Conservation (phyloP, 2,888 invertebrate species). For the Melieria picta region DNA sequence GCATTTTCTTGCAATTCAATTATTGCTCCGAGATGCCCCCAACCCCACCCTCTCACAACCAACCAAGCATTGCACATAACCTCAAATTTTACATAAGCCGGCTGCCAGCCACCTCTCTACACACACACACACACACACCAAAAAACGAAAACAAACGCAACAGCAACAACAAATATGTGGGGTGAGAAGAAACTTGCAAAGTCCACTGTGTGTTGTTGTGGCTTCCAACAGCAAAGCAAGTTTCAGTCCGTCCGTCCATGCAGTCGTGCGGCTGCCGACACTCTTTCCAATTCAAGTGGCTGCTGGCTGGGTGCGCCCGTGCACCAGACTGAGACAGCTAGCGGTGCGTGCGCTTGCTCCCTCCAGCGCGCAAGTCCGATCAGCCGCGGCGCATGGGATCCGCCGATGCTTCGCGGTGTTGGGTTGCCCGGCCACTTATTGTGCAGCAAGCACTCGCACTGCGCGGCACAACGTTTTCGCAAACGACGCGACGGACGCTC, state of each 20-base stretch:
- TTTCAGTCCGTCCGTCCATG: no score
- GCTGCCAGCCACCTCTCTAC: background rate
- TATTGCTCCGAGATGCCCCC: background rate
- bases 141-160: background rate
- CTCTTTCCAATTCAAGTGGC: no score
- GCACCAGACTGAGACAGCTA: background rate
- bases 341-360: background rate
- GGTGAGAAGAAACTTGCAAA: background rate
- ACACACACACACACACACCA: background rate
- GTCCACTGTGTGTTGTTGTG: background rate
- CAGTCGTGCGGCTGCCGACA: no score
- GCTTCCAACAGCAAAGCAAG: background rate
- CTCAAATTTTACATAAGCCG: background rate
- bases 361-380: background rate
- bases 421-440: conserved; percentile 39
- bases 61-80: background rate
- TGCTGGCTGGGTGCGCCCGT: background rate
- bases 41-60: background rate
- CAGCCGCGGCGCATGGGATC: background rate
- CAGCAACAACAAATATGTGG: background rate
- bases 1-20: no score
- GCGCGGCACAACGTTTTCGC: conserved; percentile 45
- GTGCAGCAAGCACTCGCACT: conserved; percentile 50
- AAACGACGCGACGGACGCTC: conserved; percentile 11
- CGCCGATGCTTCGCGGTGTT: background rate